Base-by-base conservation (phyloP, 2,113 vertebrate genomes). In the Nibea albiflora region DNA sequence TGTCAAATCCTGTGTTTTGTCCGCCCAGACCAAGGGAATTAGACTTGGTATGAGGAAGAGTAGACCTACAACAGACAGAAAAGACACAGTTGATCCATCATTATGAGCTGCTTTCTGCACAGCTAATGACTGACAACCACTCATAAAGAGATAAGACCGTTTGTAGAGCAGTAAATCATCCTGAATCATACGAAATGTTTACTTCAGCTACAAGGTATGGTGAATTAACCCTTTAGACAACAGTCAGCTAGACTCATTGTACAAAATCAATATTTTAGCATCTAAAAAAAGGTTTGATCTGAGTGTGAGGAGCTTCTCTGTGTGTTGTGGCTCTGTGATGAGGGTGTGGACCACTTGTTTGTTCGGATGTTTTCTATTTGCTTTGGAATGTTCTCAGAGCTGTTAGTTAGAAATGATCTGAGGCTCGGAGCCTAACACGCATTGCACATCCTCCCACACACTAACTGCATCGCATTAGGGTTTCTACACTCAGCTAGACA, bases 291-390 rank as follows among this genome's bases (percentile, higher is more conserved):
- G 49, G 49, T 50, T 35, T 19, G 64, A 50, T 16, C 8, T 3
- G 11, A 49, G 67, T 8, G 63, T 20, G 56, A 76, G 20, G 65
- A 76, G 52, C 53, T 31, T 75, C 64, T 89, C 78, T 75, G 35
- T 68, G 63, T 70, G 76, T 64, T 79, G 67, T 69, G 83, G 86
- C 73, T 88, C 80, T 83, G 44, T 35, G 70, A 61, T 53, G 72
- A 90, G 91, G 81, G 88, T 69, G 90, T 84, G 82, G 73, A 62
- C 76, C 78, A 28, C 64, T 80, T 91, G 89, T 84, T 88, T 88
- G 70, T 82, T 87, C 44, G 78, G 83, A 92, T 92, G 93, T 91
- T 93, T 92, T 90, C 80, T 73, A 92, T 92, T 93, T 93, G 64
- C 82, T 81, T 42, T 69, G 91, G 92, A 95, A 94, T 94, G 92